Base-by-base conservation (phyloP, 2,888 invertebrate genomes). In the Microplitis manilae region DNA sequence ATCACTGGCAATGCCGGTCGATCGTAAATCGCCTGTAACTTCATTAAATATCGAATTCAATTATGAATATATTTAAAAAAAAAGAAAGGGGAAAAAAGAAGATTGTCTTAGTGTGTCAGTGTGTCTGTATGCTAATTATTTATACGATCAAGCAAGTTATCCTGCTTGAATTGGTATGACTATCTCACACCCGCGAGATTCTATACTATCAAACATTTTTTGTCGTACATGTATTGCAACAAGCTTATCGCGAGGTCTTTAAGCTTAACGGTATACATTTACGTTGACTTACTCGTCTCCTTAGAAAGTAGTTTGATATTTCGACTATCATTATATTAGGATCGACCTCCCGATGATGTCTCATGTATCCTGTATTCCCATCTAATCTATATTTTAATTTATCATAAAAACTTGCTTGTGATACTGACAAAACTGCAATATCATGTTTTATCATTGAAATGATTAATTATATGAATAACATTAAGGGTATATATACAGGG, bases 81-180 rank as follows among this genome's bases (percentile, higher is more conserved):
- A 9, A 4, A 13, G 4, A 50, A 13, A 13, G 9, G 9, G 41
- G 9, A 84, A 73, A 73, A 50, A 50, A 50, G 13, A 2, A 50
- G 9, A 50, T 50, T 50, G 50, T 85, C 84, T 87, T 87, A 87
- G 87, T 87, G 78, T 87, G 87, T 87, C 87, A 87, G 87, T 87
- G 86, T 87, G 87, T 81, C 87, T 87, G 84, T 87, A 87, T 87
- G 87, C 87, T 87, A 87, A 87, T 87, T 84, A 81, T 71, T 73
- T 67, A 50, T 50, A 50, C 30, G 30, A 30, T 30, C 30, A 30
- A 30, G 30, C 30, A 30, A 30, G 30, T 30, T 30, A 30, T 30
- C 2, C 30, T 9, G 50, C 9, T 9, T 7, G 7, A 9, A 50
- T 50, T 2, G 0, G 9, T 50, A 50, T 50, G 50, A 50, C 2